Percentiles rank a stretch among this genome's conserved stretches.
Evolutionary conservation across 2,888 invertebrate species (phyloP).

Genomic region (Deilephila porcellus): DNA sequence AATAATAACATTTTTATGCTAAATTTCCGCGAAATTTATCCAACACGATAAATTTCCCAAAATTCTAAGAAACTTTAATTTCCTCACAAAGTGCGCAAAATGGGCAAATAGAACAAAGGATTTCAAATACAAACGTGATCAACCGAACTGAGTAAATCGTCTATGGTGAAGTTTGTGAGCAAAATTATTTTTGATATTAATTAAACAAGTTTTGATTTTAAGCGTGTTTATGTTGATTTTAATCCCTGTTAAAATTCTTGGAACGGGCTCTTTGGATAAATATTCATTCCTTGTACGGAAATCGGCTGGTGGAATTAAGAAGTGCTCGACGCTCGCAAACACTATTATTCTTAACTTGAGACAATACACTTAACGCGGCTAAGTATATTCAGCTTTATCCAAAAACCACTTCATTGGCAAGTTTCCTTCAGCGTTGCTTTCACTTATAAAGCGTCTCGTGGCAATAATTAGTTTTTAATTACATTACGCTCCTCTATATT

Average conservation of each 20-base stretch:
- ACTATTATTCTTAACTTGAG: background rate
- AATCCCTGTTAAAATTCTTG: constrained; percentile 9
- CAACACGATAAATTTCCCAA: background rate
- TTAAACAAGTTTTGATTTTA: constrained; percentile 19
- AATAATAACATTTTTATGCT: background rate
- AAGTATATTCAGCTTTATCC: too few species aligned
- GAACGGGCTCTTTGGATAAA: constrained; percentile 10
- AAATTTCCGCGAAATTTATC: background rate
- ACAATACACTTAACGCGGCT: too few species aligned
- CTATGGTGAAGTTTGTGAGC: background rate
- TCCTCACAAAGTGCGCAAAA: background rate
- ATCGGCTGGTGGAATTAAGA: background rate
- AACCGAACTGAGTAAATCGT: background rate
- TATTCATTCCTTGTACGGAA: constrained; percentile 29
- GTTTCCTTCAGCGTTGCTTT: too few species aligned
- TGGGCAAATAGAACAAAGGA: background rate
- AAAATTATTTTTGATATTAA: constrained; percentile 10
- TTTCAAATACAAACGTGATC: background rate
- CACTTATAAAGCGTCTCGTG: too few species aligned
- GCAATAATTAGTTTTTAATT: too few species aligned
- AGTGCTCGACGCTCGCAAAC: background rate
- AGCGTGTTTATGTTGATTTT: constrained; percentile 25
- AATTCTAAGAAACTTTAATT: background rate
- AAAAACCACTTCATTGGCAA: too few species aligned
- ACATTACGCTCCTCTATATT: too few species aligned